Percentiles rank a stretch among this genome's conserved stretches.
These are phyloP conservation scores for Ctenopoma multispine DNA, from an alignment of 2,797 vertebrate genomes.

Conservation along the genomic window DNA sequence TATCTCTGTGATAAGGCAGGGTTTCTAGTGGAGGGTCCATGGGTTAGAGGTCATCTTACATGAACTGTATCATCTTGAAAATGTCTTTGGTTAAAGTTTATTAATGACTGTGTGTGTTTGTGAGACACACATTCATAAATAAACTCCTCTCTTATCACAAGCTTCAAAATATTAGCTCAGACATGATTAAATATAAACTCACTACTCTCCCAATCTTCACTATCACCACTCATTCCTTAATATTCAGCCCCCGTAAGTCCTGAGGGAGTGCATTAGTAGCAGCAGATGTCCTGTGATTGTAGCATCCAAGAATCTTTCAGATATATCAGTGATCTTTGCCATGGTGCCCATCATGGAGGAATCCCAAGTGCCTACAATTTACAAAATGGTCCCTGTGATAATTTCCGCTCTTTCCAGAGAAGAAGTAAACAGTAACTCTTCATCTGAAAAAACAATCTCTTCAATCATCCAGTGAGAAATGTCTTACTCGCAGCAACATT, in stretches of 20 bases:
- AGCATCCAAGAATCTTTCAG: constrained; percentile 59
- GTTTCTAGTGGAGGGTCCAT: neutral
- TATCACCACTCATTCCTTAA: constrained; percentile 35
- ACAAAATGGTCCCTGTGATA: constrained; percentile 25
- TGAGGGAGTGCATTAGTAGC: constrained; percentile 53
- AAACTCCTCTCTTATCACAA: neutral
- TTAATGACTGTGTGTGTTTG: neutral
- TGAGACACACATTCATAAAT: no score
- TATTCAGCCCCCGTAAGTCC: constrained; percentile 44
- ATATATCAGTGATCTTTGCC: constrained; percentile 52
- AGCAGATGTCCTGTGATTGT: constrained; percentile 67
- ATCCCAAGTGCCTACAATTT: constrained; percentile 36
- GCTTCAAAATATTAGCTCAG: constrained; percentile 1
- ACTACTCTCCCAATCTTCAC: constrained; percentile 26
- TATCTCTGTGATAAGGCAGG: neutral
- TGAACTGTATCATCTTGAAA: constrained; percentile 2
- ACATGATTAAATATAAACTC: constrained; percentile 17
- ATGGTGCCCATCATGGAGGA: constrained; percentile 29
- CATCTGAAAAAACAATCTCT: neutral
- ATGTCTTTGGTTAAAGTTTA: constrained; percentile 23
- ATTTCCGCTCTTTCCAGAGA: constrained; percentile 10
- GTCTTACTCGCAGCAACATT: neutral
- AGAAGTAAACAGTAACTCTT: neutral
- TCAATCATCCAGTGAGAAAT: neutral
- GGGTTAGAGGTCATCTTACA: constrained; percentile 32